These are phyloP conservation scores for Cheilosia urbana DNA, from an alignment of 2,888 invertebrate genomes.

Conservation along the genomic window DNA sequence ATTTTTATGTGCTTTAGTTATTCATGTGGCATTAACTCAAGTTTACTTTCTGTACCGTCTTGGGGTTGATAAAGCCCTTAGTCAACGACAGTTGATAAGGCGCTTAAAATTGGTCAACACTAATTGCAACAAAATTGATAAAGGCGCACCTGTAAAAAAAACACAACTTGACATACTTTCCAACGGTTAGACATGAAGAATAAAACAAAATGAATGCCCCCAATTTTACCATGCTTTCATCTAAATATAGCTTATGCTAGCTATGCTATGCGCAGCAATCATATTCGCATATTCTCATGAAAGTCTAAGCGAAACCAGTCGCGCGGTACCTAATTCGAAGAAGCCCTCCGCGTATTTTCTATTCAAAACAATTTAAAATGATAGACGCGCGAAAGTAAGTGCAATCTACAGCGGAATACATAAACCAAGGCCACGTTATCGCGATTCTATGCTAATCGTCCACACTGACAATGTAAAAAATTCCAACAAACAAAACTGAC, in stretches of 20 bases:
- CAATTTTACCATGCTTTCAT: constrained; percentile 4
- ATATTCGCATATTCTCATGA: not conserved
- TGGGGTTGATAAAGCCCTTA: not conserved
- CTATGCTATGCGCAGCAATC: not conserved
- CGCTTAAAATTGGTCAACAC: no score
- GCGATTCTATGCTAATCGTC: constrained; percentile 26
- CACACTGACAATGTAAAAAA: not conserved
- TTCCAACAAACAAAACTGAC: not conserved
- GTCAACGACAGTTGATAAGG: constrained; percentile 1
- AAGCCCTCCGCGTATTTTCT: constrained; percentile 4
- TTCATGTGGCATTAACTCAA: no score
- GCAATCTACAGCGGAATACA: constrained; percentile 40
- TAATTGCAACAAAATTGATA: not conserved
- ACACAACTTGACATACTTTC: constrained; percentile 5
- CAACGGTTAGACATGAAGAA: constrained; percentile 16
- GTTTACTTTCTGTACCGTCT: no score
- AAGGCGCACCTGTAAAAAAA: constrained; percentile 1
- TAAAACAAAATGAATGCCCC: constrained; percentile 2
- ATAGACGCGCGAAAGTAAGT: not conserved
- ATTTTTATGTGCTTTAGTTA: no score
- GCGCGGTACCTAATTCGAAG: no score
- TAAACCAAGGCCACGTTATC: constrained; percentile 26
- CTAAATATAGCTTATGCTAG: not conserved
- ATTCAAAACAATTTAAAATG: constrained; percentile 10
- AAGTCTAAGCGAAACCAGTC: not conserved